Conservation (phyloP, 2,113 vertebrate species). For the Platysternon megacephalum region DNA sequence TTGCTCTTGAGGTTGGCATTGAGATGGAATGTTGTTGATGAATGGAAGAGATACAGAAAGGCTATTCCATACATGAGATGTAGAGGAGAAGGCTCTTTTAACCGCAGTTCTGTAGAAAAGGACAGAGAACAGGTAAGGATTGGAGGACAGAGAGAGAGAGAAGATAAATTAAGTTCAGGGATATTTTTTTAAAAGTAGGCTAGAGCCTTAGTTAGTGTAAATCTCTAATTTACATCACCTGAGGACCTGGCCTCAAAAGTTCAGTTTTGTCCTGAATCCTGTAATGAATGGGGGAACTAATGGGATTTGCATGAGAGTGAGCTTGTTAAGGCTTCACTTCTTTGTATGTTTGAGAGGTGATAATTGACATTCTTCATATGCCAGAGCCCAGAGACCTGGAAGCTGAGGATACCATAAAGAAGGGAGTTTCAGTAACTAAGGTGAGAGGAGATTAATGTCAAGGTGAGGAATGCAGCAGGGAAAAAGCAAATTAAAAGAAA, state of each 20-base stretch:
- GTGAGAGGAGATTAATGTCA: neutral
- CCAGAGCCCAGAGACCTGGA: neutral
- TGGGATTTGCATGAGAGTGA: neutral
- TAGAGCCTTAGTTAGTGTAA: neutral
- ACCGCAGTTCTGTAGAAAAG: neutral
- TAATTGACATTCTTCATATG: neutral
- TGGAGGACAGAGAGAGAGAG: neutral
- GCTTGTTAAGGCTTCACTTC: neutral
- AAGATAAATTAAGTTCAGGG: neutral
- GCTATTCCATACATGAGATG: neutral
- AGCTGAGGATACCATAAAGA: neutral
- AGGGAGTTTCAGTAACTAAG: neutral
- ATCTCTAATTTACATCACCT: neutral
- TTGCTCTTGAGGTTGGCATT: too few relatives aligned
- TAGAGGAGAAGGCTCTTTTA: neutral
- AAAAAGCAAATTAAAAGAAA: neutral
- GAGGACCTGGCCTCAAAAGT: neutral
- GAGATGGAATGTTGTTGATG: neutral
- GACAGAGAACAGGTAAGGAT: neutral
- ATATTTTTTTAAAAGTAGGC: neutral
- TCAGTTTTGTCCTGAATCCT: neutral
- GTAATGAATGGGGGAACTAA: neutral
- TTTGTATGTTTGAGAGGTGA: neutral
- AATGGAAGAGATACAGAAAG: neutral
- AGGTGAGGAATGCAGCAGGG: neutral